phyloP scores from a whole-genome alignment of 1,140 invertebrate genomes.

The Meloidogyne exigua region DNA sequence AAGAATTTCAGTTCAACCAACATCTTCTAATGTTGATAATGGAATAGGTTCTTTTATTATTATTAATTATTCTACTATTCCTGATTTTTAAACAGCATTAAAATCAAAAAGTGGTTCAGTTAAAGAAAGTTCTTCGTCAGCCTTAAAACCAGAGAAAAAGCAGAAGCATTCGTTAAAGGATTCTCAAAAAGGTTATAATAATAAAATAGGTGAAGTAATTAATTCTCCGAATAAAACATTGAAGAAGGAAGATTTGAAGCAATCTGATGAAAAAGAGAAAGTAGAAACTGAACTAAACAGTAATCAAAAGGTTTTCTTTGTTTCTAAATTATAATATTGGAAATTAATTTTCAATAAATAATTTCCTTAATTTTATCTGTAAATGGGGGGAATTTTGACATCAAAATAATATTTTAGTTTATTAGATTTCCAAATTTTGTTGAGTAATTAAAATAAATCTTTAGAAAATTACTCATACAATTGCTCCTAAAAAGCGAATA shows the following conservation, averaged over 20 bases:
- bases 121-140: not conserved
- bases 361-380: too few relatives aligned
- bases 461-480: not conserved
- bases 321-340: not conserved
- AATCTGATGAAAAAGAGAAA: not conserved
- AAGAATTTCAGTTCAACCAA: not conserved
- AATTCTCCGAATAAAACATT: not conserved
- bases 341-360: too few relatives aligned
- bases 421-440: too few relatives aligned
- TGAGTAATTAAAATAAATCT: too few relatives aligned
- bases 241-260: not conserved
- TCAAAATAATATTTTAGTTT: too few relatives aligned
- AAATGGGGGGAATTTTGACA: too few relatives aligned
- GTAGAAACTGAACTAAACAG: not conserved
- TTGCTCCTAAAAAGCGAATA: constrained; percentile 6
- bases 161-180: not conserved
- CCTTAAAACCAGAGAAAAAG: not conserved
- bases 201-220: not conserved
- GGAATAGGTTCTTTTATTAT: not conserved
- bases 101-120: not conserved
- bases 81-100: not conserved
- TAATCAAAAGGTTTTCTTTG: not conserved
- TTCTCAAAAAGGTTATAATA: not conserved
- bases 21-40: not conserved
- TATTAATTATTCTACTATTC: too few relatives aligned